Evolutionary conservation across 2,797 vertebrate species (phyloP), one percentile per base, ranked within the genome.

Genomic region (Periparus ater): DNA sequence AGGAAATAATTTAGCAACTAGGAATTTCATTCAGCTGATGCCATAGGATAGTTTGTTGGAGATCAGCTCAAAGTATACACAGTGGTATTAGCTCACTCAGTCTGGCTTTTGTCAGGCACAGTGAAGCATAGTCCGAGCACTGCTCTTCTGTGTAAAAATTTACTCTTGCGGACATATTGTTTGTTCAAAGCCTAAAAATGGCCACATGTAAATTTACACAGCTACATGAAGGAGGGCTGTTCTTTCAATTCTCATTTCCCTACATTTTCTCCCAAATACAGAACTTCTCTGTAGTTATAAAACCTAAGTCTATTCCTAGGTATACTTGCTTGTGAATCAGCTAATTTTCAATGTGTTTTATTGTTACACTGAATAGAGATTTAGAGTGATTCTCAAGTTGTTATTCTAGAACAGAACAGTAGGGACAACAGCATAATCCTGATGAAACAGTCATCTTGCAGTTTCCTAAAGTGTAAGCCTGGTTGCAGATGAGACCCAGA

Each of bases 161-260:
- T 27, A 29, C 27, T 65, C 51, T 70, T 91, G 34, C 13, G 8
- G 40, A n/a, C 8, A 26, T 88, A 66, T 38, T 81, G 45, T 95
- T 96, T 96, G 23, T 61, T 87, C 76, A 88, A 89, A 95, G 85
- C 62, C 66, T 85, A 62, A 89, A 95, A 93, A 53, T 42, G 62
- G 9, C 92, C 83, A 71, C 48, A 58, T 5, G 5, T 77, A 85
- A 93, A 89, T 92, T 36, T 9, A 44, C 25, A 21, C 4, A 27
- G 17, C 44, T 91, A 20, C 65, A 60, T 48, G 10, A 58, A 70
- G 63, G 45, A 77, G 14, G 20, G 10, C 38, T 94, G 9, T 48
- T 80, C 27, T 88, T 92, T 62, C 42, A 40, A 2, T 70, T 44
- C 19, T 53, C 12, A 30, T 77, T 92, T 92, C 21, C 70, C 38